These are phyloP conservation scores for Ashinkailepas kermadecensis DNA, from an alignment of 2,888 invertebrate species.

Conservation along the genomic window DNA sequence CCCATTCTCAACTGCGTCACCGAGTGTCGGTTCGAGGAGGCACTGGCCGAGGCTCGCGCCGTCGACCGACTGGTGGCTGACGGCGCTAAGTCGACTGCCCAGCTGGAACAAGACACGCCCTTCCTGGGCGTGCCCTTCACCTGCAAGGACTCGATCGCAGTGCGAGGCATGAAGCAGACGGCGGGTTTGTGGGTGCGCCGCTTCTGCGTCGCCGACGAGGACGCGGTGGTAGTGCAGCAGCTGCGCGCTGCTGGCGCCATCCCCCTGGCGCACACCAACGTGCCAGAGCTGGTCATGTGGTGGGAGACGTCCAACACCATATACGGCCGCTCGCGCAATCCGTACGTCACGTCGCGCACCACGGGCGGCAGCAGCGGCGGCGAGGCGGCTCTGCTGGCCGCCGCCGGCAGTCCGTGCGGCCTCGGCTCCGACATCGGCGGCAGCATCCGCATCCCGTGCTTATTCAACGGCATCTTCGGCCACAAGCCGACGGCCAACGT, in stretches of 20 bases:
- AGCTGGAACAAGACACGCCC: slow-evolving; percentile 62
- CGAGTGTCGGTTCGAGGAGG: slow-evolving; percentile 68
- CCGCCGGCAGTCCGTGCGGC: slow-evolving; percentile 73
- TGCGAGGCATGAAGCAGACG: slow-evolving; percentile 70
- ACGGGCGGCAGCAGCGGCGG: slow-evolving; percentile 85
- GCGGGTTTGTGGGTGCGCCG: slow-evolving; percentile 65
- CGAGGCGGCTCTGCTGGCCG: slow-evolving; percentile 63
- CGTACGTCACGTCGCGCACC: slow-evolving; percentile 63
- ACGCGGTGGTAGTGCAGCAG: slow-evolving; percentile 59
- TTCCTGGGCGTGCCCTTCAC: slow-evolving; percentile 86
- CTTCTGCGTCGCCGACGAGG: slow-evolving; percentile 53
- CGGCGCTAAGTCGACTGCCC: slow-evolving; percentile 46
- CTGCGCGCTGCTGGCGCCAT: slow-evolving; percentile 67
- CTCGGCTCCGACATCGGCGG: slow-evolving; percentile 95
- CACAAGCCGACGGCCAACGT: slow-evolving; percentile 65
- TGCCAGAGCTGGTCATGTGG: slow-evolving; percentile 80
- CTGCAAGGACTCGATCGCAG: slow-evolving; percentile 76
- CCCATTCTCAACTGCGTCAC: slow-evolving; percentile 74
- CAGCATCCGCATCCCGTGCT: slow-evolving; percentile 84
- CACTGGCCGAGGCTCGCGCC: slow-evolving; percentile 65
- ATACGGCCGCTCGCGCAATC: slow-evolving; percentile 71
- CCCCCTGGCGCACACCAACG: slow-evolving; percentile 71
- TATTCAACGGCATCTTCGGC: slow-evolving; percentile 81
- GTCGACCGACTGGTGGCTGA: slow-evolving; percentile 64
- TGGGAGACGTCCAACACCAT: slow-evolving; percentile 75